A percentile compares a stretch with the other conserved stretches of the same genome.
These are phyloP conservation scores for Psammodynastes pulverulentus DNA, from an alignment of 2,113 vertebrate genomes.

Conservation along the genomic window DNA sequence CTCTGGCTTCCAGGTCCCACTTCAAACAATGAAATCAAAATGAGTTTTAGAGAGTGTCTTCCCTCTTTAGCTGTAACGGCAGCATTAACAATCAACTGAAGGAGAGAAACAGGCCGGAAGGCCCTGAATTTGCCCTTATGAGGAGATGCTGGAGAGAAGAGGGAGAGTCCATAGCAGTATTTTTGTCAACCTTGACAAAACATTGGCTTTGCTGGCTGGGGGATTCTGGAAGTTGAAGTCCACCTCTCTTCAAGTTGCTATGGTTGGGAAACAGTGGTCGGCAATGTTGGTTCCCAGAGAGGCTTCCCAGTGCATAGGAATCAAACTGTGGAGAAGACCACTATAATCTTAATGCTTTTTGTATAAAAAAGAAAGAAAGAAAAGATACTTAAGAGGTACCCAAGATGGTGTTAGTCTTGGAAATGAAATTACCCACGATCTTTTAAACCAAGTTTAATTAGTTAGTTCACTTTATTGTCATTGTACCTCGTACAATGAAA, in stretches of 20 bases:
- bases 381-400: not conserved
- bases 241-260: not conserved
- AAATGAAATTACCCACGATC: not conserved
- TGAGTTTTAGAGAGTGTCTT: not conserved
- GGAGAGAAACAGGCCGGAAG: not conserved
- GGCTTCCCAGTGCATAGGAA: not conserved
- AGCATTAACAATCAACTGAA: not conserved
- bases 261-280: not conserved
- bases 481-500: too few relatives aligned
- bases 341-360: not conserved
- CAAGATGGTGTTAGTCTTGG: not conserved
- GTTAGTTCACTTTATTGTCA: too few relatives aligned
- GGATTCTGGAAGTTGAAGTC: not conserved
- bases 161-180: not conserved
- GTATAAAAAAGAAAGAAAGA: not conserved
- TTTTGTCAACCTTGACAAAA: not conserved
- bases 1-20: not conserved
- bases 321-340: not conserved
- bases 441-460: not conserved
- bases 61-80: not conserved
- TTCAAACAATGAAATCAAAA: not conserved
- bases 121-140: not conserved
- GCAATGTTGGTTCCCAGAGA: not conserved
- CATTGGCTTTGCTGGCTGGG: not conserved
- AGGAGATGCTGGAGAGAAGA: not conserved